These are phyloP conservation scores for Erebia aethiops DNA, from an alignment of 2,888 invertebrate species.

Conservation along the genomic window DNA sequence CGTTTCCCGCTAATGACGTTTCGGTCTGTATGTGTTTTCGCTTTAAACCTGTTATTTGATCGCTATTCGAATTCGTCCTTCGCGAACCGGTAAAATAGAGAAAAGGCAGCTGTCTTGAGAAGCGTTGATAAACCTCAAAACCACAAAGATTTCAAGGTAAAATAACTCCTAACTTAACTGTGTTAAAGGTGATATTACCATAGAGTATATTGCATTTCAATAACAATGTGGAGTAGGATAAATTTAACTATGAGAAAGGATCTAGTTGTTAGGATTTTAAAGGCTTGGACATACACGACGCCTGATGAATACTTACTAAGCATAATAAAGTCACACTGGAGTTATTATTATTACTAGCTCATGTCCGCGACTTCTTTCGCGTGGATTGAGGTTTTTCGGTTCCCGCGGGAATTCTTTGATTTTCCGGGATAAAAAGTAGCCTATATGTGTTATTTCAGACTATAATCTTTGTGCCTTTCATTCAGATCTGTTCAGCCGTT, in stretches of 20 bases:
- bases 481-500: too few relatives aligned
- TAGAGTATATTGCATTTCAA: slow-evolving; percentile 14
- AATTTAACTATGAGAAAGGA: slow-evolving; percentile 59
- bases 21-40: too few relatives aligned
- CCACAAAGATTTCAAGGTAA: slow-evolving; percentile 29
- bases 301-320: not conserved
- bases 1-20: too few relatives aligned
- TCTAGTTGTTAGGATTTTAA: slow-evolving; percentile 47
- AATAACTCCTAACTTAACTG: slow-evolving; percentile 8
- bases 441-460: too few relatives aligned
- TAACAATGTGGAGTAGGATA: slow-evolving; percentile 32
- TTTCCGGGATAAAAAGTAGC: too few relatives aligned
- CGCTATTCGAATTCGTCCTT: slow-evolving; percentile 50
- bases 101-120: slow-evolving; percentile 51
- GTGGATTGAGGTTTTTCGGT: too few relatives aligned
- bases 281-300: not conserved
- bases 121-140: slow-evolving; percentile 38
- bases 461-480: too few relatives aligned
- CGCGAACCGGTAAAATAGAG: slow-evolving; percentile 60
- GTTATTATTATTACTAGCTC: too few relatives aligned
- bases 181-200: slow-evolving; percentile 8
- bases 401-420: too few relatives aligned
- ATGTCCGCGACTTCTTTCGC: too few relatives aligned
- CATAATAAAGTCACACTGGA: too few relatives aligned
- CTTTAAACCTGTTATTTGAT: slow-evolving; percentile 54